Conservation (phyloP, 2,113 vertebrate species). For the Mirounga angustirostris region DNA sequence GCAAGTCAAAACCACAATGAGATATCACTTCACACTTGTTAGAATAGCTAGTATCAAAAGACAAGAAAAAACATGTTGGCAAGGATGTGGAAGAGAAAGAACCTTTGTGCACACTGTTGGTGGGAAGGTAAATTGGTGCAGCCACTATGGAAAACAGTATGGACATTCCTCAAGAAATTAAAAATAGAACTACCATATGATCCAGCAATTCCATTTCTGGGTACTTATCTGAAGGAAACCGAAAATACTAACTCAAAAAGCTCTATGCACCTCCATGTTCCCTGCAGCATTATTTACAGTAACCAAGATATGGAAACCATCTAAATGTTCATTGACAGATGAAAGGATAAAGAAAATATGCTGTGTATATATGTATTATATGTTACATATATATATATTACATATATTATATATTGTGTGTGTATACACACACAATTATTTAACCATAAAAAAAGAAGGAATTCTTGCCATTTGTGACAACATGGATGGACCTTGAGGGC, state of each 20-base stretch:
- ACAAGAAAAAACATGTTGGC: not conserved
- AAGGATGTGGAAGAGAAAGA: not conserved
- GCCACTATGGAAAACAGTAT: not conserved
- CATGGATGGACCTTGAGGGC: not conserved
- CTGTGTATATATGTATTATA: not conserved
- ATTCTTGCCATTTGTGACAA: not conserved
- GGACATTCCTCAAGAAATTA: not conserved
- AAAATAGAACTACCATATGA: not conserved
- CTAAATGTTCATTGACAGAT: not conserved
- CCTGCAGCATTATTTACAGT: not conserved
- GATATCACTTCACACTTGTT: not conserved
- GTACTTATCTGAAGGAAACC: not conserved
- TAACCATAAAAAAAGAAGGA: not conserved
- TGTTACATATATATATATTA: too few relatives aligned
- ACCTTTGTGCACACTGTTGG: not conserved
- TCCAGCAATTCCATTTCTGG: not conserved
- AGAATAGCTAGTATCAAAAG: not conserved
- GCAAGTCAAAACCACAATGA: not conserved
- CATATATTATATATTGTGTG: not conserved
- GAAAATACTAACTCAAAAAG: not conserved
- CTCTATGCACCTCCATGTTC: not conserved
- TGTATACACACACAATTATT: not conserved
- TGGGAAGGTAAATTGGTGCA: not conserved
- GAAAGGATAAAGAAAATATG: not conserved
- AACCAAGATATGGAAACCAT: not conserved